Base-by-base conservation (phyloP, 2,797 vertebrate species). In the Aldrovandia affinis region DNA sequence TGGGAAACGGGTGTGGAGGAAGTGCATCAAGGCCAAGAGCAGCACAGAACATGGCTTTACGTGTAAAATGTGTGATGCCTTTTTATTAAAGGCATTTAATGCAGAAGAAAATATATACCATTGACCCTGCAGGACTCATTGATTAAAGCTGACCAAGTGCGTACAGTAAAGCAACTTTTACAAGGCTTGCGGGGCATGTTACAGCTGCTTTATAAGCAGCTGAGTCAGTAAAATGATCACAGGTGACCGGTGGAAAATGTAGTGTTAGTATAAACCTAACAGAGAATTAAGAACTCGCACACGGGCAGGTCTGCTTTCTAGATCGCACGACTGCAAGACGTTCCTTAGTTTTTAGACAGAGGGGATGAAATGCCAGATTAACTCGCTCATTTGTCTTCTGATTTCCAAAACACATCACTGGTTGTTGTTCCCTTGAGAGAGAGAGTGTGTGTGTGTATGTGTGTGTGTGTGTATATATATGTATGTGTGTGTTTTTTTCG, bases 401-500 rank as follows among this genome's bases (percentile, higher is more conserved):
- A 47, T 44, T 75, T n/a, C 44, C 70, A 55, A 57, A 80, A 57
- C 52, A 25, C 33, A 55, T 55, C 52, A 22, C 2, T 28, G 20
- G 25, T 54, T 55, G 20, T 57, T 81, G 28, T 39, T 57, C 33
- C 52, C 44, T 28, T 30, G 78, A 52, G 50, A n/a, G n/a, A n/a
- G n/a, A n/a, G n/a, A n/a, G n/a, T n/a, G n/a, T 36, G 81, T 59
- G 52, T n/a, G 44, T 63, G 78, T 30, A 70, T 82, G 81, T 55
- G 57, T 70, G 59, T 82, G 85, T 88, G n/a, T n/a, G n/a, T n/a
- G n/a, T n/a, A n/a, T 36, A 68, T 59, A 63, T n/a, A 33, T 63
- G 78, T 30, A 70, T 82, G 81, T 55, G 57, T 70, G 59, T 82
- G 85, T 88, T 68, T 61, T 83, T 87, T 89, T 93, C 80, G 92